phyloP scores from a whole-genome alignment of 2,113 vertebrate genomes.

The Saccopteryx leptura region DNA sequence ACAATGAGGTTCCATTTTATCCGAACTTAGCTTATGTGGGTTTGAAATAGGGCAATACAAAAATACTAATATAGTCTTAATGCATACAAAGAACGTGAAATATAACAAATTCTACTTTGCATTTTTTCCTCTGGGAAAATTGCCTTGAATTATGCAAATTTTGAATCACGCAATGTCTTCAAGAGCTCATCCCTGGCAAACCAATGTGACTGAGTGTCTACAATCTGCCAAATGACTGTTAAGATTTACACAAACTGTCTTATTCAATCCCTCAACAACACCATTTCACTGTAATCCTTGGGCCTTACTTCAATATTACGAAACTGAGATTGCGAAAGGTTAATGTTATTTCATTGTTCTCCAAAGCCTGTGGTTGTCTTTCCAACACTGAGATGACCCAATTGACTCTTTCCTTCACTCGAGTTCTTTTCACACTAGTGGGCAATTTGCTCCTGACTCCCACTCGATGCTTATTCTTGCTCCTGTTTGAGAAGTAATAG shows the following conservation, averaged over 20 bases:
- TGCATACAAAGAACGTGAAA: slow-evolving; percentile 63
- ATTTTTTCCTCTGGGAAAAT: slow-evolving; percentile 49
- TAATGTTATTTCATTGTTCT: background rate
- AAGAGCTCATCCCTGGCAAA: slow-evolving; percentile 49
- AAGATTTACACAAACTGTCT: slow-evolving; percentile 46
- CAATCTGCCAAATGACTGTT: slow-evolving; percentile 33
- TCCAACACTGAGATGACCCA: background rate
- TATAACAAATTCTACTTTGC: slow-evolving; percentile 70
- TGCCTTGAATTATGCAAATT: slow-evolving; percentile 71
- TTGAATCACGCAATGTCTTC: slow-evolving; percentile 64
- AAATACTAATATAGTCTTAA: slow-evolving; percentile 69
- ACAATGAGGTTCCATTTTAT: background rate
- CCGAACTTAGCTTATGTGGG: slow-evolving; percentile 60
- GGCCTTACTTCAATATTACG: slow-evolving; percentile 14
- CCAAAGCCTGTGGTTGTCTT: background rate
- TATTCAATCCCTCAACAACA: background rate
- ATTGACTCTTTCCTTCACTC: background rate
- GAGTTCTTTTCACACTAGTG: background rate
- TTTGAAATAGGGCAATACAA: slow-evolving; percentile 63
- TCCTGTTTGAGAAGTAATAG: background rate
- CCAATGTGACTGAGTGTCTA: slow-evolving; percentile 59
- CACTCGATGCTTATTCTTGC: background rate
- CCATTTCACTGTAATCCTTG: background rate
- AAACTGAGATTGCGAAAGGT: slow-evolving; percentile 39
- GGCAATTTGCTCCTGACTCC: background rate